Evolutionary conservation across 2,888 invertebrate species (phyloP).

Genomic region (Seira sanloemensis): DNA sequence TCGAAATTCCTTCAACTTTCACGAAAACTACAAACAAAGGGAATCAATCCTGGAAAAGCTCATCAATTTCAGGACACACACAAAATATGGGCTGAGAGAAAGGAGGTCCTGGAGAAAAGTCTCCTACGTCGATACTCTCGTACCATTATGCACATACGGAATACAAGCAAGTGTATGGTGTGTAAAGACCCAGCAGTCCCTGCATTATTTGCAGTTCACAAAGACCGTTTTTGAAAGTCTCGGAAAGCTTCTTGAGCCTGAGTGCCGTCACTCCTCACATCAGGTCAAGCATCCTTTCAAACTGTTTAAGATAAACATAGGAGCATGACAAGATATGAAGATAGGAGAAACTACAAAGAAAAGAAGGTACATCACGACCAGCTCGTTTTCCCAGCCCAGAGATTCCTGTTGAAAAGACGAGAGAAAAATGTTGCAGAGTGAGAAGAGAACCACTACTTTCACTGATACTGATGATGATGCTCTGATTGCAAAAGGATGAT

Average conservation of each 20-base stretch:
- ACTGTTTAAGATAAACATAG: conserved; percentile 4
- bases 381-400: background rate
- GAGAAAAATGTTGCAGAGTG: background rate
- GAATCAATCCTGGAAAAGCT: conserved; percentile 14
- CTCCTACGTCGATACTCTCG: background rate
- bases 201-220: too few relatives aligned
- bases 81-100: conserved; percentile 7
- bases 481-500: conserved; percentile 2
- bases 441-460: background rate
- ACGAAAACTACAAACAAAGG: conserved; percentile 12
- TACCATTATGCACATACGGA: too few relatives aligned
- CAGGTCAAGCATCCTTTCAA: conserved; percentile 12
- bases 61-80: conserved; percentile 5
- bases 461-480: background rate
- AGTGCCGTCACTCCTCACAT: background rate
- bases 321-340: background rate
- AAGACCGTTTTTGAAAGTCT: too few relatives aligned
- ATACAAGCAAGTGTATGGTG: too few relatives aligned
- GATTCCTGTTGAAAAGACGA: background rate
- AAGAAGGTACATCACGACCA: background rate
- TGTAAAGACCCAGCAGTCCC: too few relatives aligned
- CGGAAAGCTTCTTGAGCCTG: conserved; percentile 9
- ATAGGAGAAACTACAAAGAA: background rate
- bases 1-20: conserved; percentile 9
- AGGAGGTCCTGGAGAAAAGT: background rate